phyloP scores from a whole-genome alignment of 1,140 invertebrate genomes.

The Drosophila orena region DNA sequence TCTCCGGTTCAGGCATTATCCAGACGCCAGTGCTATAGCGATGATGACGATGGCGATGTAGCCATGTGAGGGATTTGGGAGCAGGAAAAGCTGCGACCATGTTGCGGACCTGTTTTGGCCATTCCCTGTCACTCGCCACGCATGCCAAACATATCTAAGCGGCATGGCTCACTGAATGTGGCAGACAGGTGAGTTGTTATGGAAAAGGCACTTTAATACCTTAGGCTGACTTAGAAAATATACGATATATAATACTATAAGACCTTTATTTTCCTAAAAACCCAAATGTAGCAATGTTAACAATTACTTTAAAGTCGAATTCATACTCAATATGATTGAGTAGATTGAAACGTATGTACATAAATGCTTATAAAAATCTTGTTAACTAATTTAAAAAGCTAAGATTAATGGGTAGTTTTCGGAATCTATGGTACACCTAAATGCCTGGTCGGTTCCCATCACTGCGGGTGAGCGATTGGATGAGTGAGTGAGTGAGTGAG shows the following conservation, averaged over 20 bases:
- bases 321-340: no score
- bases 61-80: conserved; percentile 49
- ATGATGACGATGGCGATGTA: conserved; percentile 21
- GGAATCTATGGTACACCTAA: background rate
- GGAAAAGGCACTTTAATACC: background rate
- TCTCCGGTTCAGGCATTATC: conserved; percentile 38
- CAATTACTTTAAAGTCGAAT: no score
- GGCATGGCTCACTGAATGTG: conserved; percentile 34
- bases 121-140: conserved; percentile 33
- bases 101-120: conserved; percentile 44
- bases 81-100: conserved; percentile 50
- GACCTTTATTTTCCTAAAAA: no score
- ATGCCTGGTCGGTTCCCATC: background rate
- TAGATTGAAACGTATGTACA: no score
- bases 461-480: conserved; percentile 4
- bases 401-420: no score
- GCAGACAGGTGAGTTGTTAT: conserved; percentile 6
- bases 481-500: background rate
- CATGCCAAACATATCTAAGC: conserved; percentile 72
- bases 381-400: no score
- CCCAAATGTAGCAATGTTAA: no score
- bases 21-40: conserved; percentile 19
- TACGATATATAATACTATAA: no score
- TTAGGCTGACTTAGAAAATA: background rate
- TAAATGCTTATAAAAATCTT: no score